Evolutionary conservation across 2,113 vertebrate genomes (phyloP), one percentile per base, ranked within the genome.

Genomic region (Nesogale talazaci): DNA sequence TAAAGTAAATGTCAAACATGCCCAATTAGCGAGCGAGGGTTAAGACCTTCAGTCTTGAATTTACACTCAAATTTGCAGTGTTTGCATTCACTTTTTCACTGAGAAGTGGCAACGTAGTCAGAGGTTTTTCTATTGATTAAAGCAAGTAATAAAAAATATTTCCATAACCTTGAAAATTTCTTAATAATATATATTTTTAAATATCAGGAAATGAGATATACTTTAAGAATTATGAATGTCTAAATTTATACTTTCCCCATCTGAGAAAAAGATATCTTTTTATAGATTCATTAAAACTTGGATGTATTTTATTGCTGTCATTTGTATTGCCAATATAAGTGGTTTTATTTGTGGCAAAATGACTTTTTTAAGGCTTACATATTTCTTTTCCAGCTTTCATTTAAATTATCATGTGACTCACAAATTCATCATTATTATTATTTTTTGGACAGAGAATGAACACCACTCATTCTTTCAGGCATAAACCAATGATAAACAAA

Each of bases 251-350:
- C 34, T 88, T 83, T 92, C 7, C 7, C n/a, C 65, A 93, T 83
- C 42, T 95, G 82, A 88, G 78, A 90, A 96, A 91, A 93, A 90
- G n/a, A 84, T 74, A 40, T 82, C 74, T 69, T 87, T 81, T 95
- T 94, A 96, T 90, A 72, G 94, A 86, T 86, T 20, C 80, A 83
- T 81, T 97, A 86, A 93, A 95, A 83, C 27, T 75, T 67, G 87
- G 52, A 79, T 75, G 85, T 25, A 72, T 90, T 89, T 96, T 94
- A 91, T 31, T 96, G 69, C 52, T 78, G 17, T 89, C 59, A 89
- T 95, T 90, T 92, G 15, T 74, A 84, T 72, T 92, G 25, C 59
- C 25, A 59, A 2, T 81, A 61, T 95, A 80, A 93, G 27, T 91
- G 63, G 6, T 82, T 96, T 75, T 92, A 76, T 90, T 87, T 94